Base-by-base conservation (phyloP, 2,797 vertebrate genomes). In the Hippocampus kuda region DNA sequence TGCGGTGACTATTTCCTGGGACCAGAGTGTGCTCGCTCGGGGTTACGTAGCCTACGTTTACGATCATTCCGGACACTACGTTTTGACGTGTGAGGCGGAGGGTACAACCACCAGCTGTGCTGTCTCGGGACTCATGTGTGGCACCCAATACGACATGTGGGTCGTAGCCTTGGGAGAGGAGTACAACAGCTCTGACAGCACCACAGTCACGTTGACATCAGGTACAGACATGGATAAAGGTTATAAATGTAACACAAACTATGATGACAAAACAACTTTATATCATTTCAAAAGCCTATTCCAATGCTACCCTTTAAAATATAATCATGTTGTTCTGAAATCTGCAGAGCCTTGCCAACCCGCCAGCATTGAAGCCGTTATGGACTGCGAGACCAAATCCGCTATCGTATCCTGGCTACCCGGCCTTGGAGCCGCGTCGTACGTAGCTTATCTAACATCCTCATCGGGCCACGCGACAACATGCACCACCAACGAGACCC, bases 311-410 rank as follows among this genome's bases (percentile, higher is more conserved):
- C 1, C 34, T 38, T 38, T 38, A 7, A 38, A 38, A 38, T 38
- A 38, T 38, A 38, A 16, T 60, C 15, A 22, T 53, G 16, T 54
- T 71, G 60, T 60, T 66, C 20, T 27, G 18, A 22, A 60, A 72
- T 30, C 59, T 15, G 41, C 75, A 91, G 90, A 38, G 26, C 88
- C 89, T 22, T 91, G 90, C 70, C n/a, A 44, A 60, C 73, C 79
- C 0, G 76, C 67, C 54, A 60, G 59, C 59, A 84, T 90, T 2
- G 13, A 67, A 44, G 82, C 86, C 24, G 24, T 72, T 2, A 34
- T 86, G 51, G 77, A 88, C 76, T 91, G 90, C 13, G 73, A 79
- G 41, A 72, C 44, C 3, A 53, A 62, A 22, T 71, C 75, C 27
- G 75, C 78, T 1, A 73, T 65, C 1, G 22, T 89, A 5, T 87